These are phyloP conservation scores for Chrysaora quinquecirrha DNA, from an alignment of 30 jellyfish, hydroid and myxozoan species.

Conservation along the genomic window DNA sequence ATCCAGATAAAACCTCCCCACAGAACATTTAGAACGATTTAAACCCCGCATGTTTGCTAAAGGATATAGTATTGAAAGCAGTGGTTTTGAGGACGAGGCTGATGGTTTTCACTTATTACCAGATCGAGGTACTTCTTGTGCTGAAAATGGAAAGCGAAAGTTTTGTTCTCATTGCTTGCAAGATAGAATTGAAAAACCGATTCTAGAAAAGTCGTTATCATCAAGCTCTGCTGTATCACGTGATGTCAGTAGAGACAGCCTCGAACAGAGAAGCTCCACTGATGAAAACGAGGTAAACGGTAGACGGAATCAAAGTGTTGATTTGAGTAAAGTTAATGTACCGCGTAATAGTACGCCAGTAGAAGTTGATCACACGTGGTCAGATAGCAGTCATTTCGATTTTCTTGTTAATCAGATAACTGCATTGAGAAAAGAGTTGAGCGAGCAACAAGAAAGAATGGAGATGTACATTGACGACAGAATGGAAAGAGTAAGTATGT, in stretches of 20 bases:
- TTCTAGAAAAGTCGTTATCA: slow-evolving; percentile 11
- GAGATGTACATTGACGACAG: slow-evolving; percentile 49
- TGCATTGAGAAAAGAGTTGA: slow-evolving; percentile 55
- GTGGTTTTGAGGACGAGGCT: slow-evolving; percentile 98
- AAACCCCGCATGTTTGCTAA: slow-evolving; percentile 20
- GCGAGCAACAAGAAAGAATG: slow-evolving; percentile 64
- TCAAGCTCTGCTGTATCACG: not conserved
- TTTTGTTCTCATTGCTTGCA: slow-evolving; percentile 20
- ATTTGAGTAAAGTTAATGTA: not conserved
- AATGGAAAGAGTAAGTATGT: slow-evolving; percentile 59
- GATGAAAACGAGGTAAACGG: not conserved
- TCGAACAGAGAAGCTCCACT: not conserved
- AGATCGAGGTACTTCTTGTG: slow-evolving; percentile 5
- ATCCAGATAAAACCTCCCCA: no score
- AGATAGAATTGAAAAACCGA: slow-evolving; percentile 4
- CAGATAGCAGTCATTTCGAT: slow-evolving; percentile 66
- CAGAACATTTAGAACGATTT: no score
- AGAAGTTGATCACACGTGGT: slow-evolving; percentile 17
- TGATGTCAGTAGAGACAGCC: slow-evolving; percentile 9
- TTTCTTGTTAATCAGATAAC: slow-evolving; percentile 78
- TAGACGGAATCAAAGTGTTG: not conserved
- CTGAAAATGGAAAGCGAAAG: slow-evolving; percentile 3
- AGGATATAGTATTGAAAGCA: slow-evolving; percentile 90
- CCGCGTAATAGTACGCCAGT: slow-evolving; percentile 13
- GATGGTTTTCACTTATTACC: slow-evolving; percentile 38